Evolutionary conservation across 1,140 invertebrate genomes (phyloP), one percentile per base, ranked within the genome.

Genomic region (Pentalonia nigronervosa): DNA sequence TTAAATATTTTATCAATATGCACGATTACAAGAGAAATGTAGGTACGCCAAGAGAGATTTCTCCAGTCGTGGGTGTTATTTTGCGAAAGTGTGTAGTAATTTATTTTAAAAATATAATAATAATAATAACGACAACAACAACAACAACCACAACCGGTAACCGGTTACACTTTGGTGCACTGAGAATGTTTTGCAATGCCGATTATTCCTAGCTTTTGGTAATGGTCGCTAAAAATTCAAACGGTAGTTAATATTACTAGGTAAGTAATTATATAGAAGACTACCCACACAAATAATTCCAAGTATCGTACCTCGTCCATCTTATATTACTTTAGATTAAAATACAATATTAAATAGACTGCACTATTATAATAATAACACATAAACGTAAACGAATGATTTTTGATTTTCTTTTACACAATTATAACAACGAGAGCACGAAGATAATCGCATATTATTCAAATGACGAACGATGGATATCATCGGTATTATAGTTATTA

Each of bases 1-100:
- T 41, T 41, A 36, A 34, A 92, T 76, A 91, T 83, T 92, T 56
- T 36, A 83, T 83, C 45, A 48, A 34, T 41, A 25, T 56, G 87
- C 47, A 17, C 47, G 30, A 93, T 45, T 45, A 50, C 30, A n/a
- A 93, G 91, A 48, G 47, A 93, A 93, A 93, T 86, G 48, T 56
- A 84, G 84, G 30, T 8, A n/a, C 47, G 23, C 7, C 83, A 9
- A 83, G 21, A 45, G 25, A 48, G 91, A 93, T 93, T 93, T 93
- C 91, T 93, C 91, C 25, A 41, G 48, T 84, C 50, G 91, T 93
- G 81, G 91, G 91, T 93, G 76, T 93, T 36, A 41, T 83, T 53
- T 84, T 23, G 81, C n/a, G 81, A 93, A 93, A 81, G 91, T 84
- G 81, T 47, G 7, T 1, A 25, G 56, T 34, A 36, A 34, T 53